Evolutionary conservation across 2,888 invertebrate species (phyloP).

Genomic region (Cetonia aurata): DNA sequence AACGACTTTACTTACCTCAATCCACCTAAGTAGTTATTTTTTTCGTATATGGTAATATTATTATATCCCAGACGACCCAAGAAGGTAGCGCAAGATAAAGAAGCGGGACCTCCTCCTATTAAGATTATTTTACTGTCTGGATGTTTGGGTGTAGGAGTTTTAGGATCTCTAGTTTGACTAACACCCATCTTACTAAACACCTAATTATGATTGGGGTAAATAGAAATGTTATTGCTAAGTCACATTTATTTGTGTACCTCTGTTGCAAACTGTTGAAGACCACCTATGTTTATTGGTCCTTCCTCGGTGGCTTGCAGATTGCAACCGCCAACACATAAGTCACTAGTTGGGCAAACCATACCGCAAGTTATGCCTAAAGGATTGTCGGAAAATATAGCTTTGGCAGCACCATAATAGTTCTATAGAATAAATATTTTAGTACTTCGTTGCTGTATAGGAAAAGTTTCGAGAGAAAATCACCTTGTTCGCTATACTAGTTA

Average conservation of each 20-base stretch:
- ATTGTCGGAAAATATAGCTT: slow-evolving; percentile 96
- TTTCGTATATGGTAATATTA: slow-evolving; percentile 93
- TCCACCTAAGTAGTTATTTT: slow-evolving; percentile 88
- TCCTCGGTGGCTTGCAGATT: slow-evolving; percentile 97
- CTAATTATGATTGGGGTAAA: slow-evolving; percentile 64
- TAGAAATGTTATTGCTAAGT: background rate
- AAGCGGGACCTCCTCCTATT: slow-evolving; percentile 96
- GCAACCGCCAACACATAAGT: slow-evolving; percentile 98
- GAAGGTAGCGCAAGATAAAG: slow-evolving; percentile 96
- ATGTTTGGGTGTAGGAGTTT: slow-evolving; percentile 71
- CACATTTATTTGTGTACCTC: slow-evolving; percentile 68
- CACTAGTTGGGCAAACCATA: slow-evolving; percentile 99
- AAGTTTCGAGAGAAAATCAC: slow-evolving; percentile 64
- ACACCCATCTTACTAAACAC: slow-evolving; percentile 95
- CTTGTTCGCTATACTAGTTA: slow-evolving; percentile 95
- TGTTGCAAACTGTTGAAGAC: slow-evolving; percentile 96
- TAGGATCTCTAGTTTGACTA: slow-evolving; percentile 86
- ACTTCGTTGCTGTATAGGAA: background rate
- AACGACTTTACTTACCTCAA: slow-evolving; percentile 75
- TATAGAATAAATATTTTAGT: slow-evolving; percentile 61
- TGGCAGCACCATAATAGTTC: slow-evolving; percentile 98
- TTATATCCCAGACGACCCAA: slow-evolving; percentile 93
- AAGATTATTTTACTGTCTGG: slow-evolving; percentile 83
- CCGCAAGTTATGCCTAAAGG: slow-evolving; percentile 95
- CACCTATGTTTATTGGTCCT: slow-evolving; percentile 98